Percentiles rank a stretch among this genome's conserved stretches.
Conservation (phyloP, 1,140 invertebrate genomes). For the Ips nitidus region DNA sequence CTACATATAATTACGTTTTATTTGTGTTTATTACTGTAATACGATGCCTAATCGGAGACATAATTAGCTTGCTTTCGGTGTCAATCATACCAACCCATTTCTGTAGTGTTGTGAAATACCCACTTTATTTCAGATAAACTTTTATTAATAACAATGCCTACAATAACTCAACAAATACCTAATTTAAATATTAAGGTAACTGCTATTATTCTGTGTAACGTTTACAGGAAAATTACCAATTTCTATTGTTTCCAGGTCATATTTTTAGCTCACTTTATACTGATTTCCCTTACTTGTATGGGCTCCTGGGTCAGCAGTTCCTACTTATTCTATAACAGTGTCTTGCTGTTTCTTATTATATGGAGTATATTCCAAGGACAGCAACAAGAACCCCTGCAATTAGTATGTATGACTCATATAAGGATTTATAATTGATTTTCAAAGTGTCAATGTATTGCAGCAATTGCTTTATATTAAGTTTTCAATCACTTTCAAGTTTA, state of each 20-base stretch:
- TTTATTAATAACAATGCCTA: slow-evolving; percentile 5
- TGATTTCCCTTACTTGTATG: slow-evolving; percentile 33
- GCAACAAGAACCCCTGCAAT: slow-evolving; percentile 33
- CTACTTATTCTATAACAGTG: slow-evolving; percentile 34
- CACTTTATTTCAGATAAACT: too few relatives aligned
- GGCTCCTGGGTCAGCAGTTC: slow-evolving; percentile 28
- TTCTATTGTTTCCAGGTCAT: slow-evolving; percentile 26
- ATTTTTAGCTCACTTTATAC: slow-evolving; percentile 34
- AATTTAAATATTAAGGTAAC: slow-evolving; percentile 37
- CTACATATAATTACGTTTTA: too few relatives aligned
- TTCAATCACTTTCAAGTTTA: too few relatives aligned
- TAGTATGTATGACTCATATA: slow-evolving; percentile 16
- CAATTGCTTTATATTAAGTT: too few relatives aligned
- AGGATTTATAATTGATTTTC: neutral
- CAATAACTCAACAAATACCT: slow-evolving; percentile 27
- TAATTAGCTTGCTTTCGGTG: too few relatives aligned
- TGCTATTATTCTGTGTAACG: neutral
- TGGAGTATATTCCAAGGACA: slow-evolving; percentile 34
- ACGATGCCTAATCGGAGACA: too few relatives aligned
- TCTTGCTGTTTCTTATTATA: slow-evolving; percentile 29
- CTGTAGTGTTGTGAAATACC: too few relatives aligned
- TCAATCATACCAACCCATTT: too few relatives aligned
- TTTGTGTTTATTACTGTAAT: too few relatives aligned
- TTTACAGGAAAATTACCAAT: neutral
- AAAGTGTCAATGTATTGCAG: too few relatives aligned